These are phyloP conservation scores for Smutsia temminckii DNA, from an alignment of 2,797 vertebrate genomes.

Conservation along the genomic window DNA sequence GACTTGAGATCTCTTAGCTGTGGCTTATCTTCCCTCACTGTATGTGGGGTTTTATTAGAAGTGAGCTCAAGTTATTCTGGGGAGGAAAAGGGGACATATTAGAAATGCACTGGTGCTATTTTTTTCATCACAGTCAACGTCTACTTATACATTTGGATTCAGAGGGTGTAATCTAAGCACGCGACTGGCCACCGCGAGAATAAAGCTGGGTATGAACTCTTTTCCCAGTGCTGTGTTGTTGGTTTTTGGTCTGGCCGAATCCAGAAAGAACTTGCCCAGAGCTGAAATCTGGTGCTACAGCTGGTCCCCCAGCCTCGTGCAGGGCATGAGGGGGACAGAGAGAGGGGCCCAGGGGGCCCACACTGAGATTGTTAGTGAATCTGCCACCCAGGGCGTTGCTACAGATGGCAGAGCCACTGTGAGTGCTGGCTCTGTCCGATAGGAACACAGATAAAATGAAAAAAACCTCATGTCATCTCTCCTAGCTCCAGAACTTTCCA, in stretches of 20 bases:
- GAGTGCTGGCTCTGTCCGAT: background rate
- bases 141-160: background rate
- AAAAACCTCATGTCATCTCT: background rate
- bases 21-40: background rate
- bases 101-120: background rate
- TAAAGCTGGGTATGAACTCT: too few species aligned
- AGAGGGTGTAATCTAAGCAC: too few species aligned
- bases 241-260: too few species aligned
- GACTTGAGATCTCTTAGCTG: background rate
- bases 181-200: too few species aligned
- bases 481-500: background rate
- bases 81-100: background rate
- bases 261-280: too few species aligned
- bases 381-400: rapidly evolving
- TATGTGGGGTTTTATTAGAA: background rate
- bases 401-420: background rate
- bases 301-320: background rate
- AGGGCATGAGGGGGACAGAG: background rate
- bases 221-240: too few species aligned
- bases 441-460: background rate
- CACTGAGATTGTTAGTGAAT: background rate
- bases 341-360: background rate
- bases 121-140: background rate
- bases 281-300: too few species aligned
- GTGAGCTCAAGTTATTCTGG: background rate